phyloP scores from a whole-genome alignment of 64 coral and sea anemone species.

The Porites lutea region DNA sequence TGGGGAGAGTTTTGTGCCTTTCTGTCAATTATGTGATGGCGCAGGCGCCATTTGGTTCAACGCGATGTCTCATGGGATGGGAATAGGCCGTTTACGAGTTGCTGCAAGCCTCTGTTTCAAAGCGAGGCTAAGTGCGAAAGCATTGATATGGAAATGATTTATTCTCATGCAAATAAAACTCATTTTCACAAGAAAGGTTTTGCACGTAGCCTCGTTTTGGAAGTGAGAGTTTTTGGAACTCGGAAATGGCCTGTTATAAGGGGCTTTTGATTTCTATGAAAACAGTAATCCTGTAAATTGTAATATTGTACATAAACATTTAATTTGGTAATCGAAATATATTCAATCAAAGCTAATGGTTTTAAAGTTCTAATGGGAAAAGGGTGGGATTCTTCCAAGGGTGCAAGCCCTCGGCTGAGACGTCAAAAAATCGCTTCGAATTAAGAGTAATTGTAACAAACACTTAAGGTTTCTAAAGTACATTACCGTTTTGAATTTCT shows the following conservation, averaged over 20 bases:
- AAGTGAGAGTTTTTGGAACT: too few relatives aligned
- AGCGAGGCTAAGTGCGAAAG: too few relatives aligned
- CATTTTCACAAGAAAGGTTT: too few relatives aligned
- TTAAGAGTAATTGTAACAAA: neutral
- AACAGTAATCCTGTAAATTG: neutral
- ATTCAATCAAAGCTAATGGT: neutral
- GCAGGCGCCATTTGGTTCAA: conserved; percentile 38
- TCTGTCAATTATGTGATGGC: neutral
- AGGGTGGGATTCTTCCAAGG: neutral
- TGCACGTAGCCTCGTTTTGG: too few relatives aligned
- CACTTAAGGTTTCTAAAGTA: neutral
- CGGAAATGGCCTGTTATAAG: too few relatives aligned
- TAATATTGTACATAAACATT: neutral
- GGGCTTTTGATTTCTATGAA: too few relatives aligned
- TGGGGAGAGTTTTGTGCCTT: too few relatives aligned
- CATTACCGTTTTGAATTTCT: neutral
- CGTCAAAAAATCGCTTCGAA: neutral
- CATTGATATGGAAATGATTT: too few relatives aligned
- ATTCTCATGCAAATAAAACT: too few relatives aligned
- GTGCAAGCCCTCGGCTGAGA: neutral
- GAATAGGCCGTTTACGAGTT: too few relatives aligned
- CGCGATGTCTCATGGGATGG: neutral
- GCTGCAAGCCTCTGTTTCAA: too few relatives aligned
- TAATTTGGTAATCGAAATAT: neutral
- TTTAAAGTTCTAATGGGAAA: neutral